These are phyloP conservation scores for Conopomorpha cramerella DNA, from an alignment of 1,140 invertebrate species.

Conservation along the genomic window DNA sequence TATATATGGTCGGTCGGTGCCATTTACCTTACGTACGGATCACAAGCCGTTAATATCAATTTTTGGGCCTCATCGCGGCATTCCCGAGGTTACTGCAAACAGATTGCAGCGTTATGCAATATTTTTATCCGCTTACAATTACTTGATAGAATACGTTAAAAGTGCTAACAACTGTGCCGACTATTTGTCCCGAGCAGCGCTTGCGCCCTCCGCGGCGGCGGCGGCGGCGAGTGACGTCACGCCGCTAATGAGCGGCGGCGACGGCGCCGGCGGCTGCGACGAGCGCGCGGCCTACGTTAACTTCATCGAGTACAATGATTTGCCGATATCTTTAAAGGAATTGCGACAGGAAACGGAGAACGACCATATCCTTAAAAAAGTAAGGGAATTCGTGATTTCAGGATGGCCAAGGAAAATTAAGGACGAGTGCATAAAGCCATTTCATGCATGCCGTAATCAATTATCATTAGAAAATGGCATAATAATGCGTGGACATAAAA, in stretches of 20 bases:
- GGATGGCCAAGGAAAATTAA: slow-evolving; percentile 4
- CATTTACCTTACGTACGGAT: slow-evolving; percentile 2
- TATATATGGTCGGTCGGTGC: slow-evolving; percentile 13
- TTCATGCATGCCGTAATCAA: not conserved
- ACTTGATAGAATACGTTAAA: slow-evolving; percentile 2
- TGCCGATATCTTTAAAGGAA: not conserved
- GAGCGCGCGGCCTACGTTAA: slow-evolving; percentile 4
- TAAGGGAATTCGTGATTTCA: not conserved
- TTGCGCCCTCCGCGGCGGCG: no score
- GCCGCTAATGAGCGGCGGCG: not conserved
- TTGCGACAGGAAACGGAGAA: not conserved
- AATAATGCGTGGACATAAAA: slow-evolving; percentile 3
- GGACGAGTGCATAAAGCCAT: slow-evolving; percentile 1
- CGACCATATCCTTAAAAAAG: not conserved
- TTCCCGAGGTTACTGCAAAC: slow-evolving; percentile 1
- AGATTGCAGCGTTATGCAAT: slow-evolving; percentile 5
- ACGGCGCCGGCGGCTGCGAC: not conserved
- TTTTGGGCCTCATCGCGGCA: slow-evolving; percentile 2
- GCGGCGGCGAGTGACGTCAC: no score
- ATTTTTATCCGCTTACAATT: slow-evolving; percentile 3
- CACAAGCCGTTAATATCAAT: slow-evolving; percentile 3
- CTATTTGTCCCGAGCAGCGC: slow-evolving; percentile 1
- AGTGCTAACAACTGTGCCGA: slow-evolving; percentile 4
- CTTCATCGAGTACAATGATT: not conserved
- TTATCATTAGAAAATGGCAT: slow-evolving; percentile 4